Base-by-base conservation (phyloP, 2,888 invertebrate species). In the Aproaerema taeniolella region DNA sequence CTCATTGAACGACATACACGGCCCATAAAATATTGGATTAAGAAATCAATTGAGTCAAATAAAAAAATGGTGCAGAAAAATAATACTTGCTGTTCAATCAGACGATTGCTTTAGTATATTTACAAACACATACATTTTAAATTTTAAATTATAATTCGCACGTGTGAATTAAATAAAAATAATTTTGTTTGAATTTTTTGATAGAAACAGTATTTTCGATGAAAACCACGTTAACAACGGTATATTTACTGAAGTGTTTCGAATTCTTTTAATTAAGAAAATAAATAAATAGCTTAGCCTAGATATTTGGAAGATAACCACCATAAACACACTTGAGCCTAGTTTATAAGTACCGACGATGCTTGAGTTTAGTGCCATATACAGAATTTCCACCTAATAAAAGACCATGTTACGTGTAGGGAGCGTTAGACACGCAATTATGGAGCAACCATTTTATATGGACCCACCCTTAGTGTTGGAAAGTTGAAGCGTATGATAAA, bases 371-470 rank as follows among this genome's bases (percentile, higher is more conserved):
- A 75, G 69, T 73, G 64, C 70, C 72, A 71, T 80, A 76, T 70
- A 77, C 73, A 80, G 79, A 79, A 80, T 85, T 86, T 81, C 80
- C 80, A 85, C 85, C 80, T 85, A 85, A 85, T 86, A 85, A 85
- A 83, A 83, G 82, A 66, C 76, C 76, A 59, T 68, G 76, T 80
- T 82, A 83, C 80, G 81, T 77, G 80, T 71, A 78, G 76, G 72
- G 75, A 74, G 68, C 79, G 77, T 82, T 78, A 80, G 77, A 80
- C 80, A 81, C 72, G 80, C 82, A 81, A 82, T 85, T 83, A 83
- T 62, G 54, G 63, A 53, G 61, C 64, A 58, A 46, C 85, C 79
- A 81, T 61, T 58, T 45, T 70, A 74, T 55, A 59, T 44, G 61
- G 83, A 65, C 53, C 80, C 54, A 45, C 65, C 60, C 57, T 56